Conservation (phyloP, 2,888 invertebrate genomes). For the Oxyscelio sp. region DNA sequence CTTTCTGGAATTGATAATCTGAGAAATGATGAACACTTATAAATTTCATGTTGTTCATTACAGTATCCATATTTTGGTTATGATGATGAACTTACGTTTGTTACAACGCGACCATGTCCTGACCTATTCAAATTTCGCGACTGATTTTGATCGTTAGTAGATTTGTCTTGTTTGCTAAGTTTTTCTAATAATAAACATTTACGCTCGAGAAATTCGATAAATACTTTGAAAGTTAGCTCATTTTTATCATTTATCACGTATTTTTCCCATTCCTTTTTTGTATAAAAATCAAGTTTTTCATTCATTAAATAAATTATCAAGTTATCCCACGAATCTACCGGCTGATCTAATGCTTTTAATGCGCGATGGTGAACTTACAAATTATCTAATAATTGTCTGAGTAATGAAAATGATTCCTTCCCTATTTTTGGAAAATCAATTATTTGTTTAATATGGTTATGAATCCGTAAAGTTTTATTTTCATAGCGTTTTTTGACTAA, state of each 20-base stretch:
- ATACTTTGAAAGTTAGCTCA: too few species aligned
- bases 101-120: too few species aligned
- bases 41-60: too few species aligned
- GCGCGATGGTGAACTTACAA: slow-evolving; percentile 70
- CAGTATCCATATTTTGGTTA: too few species aligned
- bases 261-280: slow-evolving; percentile 75
- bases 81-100: too few species aligned
- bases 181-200: slow-evolving; percentile 37
- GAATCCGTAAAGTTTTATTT: slow-evolving; percentile 69
- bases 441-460: slow-evolving; percentile 68
- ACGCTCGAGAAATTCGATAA: slow-evolving; percentile 12
- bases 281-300: slow-evolving; percentile 76
- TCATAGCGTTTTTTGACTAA: slow-evolving; percentile 67
- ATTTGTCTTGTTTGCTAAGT: slow-evolving; percentile 28
- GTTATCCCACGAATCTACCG: slow-evolving; percentile 76
- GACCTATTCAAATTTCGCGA: background rate
- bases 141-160: background rate
- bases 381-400: slow-evolving; percentile 68
- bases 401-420: slow-evolving; percentile 41
- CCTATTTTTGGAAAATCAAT: slow-evolving; percentile 57
- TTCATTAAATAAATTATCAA: slow-evolving; percentile 75
- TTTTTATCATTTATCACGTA: background rate
- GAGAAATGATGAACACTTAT: too few species aligned
- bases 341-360: slow-evolving; percentile 74
- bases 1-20: too few species aligned